phyloP scores from a whole-genome alignment of 2,797 vertebrate species.

The Parauchenoglanis punctatus region DNA sequence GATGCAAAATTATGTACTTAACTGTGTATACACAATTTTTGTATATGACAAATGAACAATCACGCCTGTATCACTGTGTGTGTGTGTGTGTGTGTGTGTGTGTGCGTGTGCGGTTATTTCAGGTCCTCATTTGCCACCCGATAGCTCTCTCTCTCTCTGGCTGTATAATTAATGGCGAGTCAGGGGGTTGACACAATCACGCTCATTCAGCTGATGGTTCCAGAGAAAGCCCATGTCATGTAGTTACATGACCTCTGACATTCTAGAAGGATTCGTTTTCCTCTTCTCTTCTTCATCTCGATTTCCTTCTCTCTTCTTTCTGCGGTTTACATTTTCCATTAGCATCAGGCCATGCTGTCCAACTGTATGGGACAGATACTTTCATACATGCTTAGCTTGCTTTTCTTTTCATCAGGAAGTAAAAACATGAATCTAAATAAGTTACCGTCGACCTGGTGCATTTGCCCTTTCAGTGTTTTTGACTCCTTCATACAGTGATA shows the following conservation, averaged over 20 bases:
- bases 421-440: background rate
- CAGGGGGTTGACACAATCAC: slow-evolving; percentile 3
- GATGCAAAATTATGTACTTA: background rate
- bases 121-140: slow-evolving; percentile 5
- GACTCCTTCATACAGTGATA: no score
- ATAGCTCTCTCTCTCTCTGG: background rate
- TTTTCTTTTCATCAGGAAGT: background rate
- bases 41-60: background rate
- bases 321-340: slow-evolving; percentile 21
- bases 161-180: slow-evolving; percentile 10
- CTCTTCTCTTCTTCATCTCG: slow-evolving; percentile 15
- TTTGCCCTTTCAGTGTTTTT: background rate
- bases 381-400: background rate
- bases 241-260: slow-evolving; percentile 40
- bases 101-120: slow-evolving; percentile 12
- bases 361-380: background rate
- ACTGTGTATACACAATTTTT: background rate
- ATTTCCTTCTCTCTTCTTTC: slow-evolving; percentile 20
- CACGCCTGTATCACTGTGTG: background rate
- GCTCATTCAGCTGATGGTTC: slow-evolving; percentile 14
- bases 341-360: background rate
- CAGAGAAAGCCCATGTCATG: slow-evolving; percentile 35
- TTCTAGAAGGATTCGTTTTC: slow-evolving; percentile 49
- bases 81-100: background rate
- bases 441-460: background rate